Evolutionary conservation across 2,888 invertebrate genomes (phyloP).

Genomic region (Coleophora flavipennella): DNA sequence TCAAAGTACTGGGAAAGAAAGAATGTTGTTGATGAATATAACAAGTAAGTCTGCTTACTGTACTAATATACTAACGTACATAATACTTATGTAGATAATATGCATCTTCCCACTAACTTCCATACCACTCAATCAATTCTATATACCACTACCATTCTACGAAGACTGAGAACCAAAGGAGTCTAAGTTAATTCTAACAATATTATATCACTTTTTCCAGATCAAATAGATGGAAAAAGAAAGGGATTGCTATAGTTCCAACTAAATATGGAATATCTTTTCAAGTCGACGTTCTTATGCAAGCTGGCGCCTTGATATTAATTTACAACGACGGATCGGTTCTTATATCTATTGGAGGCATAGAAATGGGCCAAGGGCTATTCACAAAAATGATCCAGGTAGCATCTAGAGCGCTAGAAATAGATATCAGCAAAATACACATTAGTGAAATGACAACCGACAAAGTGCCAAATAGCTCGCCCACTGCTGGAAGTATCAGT

Average conservation of each 20-base stretch:
- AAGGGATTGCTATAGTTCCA: constrained; percentile 81
- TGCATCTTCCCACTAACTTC: background rate
- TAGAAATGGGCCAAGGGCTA: constrained; percentile 94
- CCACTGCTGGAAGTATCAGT: constrained; percentile 84
- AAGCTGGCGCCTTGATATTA: constrained; percentile 84
- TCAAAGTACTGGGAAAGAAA: constrained; percentile 76
- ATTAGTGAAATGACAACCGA: constrained; percentile 84
- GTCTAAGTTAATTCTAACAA: too few species aligned
- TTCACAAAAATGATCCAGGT: constrained; percentile 93
- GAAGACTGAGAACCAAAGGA: too few species aligned
- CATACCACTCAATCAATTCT: too few species aligned
- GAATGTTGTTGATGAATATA: constrained; percentile 76
- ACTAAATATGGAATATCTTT: constrained; percentile 85
- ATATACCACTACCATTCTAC: too few species aligned
- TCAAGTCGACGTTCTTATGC: constrained; percentile 76
- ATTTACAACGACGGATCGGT: constrained; percentile 87
- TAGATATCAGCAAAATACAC: constrained; percentile 76
- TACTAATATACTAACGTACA: background rate
- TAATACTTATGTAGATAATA: background rate
- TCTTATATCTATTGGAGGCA: constrained; percentile 83
- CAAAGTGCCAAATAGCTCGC: constrained; percentile 85
- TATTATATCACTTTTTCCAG: constrained; percentile 60
- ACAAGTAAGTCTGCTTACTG: constrained; percentile 62
- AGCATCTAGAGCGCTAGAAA: constrained; percentile 76
- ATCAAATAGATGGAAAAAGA: constrained; percentile 81